These are phyloP conservation scores for Heliconius himera DNA, from an alignment of 1,140 invertebrate species.

Conservation along the genomic window DNA sequence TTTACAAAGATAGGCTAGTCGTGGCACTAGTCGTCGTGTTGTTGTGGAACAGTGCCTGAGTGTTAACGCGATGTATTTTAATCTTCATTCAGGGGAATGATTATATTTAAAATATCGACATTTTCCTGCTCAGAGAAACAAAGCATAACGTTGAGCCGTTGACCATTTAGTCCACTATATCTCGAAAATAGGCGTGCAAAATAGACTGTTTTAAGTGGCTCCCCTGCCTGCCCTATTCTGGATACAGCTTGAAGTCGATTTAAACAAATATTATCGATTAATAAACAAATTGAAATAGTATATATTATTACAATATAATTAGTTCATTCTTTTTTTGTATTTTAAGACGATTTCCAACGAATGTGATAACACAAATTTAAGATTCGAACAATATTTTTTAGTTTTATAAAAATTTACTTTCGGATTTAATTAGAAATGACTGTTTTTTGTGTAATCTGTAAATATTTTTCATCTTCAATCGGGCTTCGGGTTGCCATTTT, in stretches of 20 bases:
- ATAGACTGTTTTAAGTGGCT: too few species aligned
- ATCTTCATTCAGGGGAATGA: too few species aligned
- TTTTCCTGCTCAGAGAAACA: too few species aligned
- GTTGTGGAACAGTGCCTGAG: too few species aligned
- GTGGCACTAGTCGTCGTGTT: too few species aligned
- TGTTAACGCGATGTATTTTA: too few species aligned
- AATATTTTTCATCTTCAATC: slow-evolving; percentile 47
- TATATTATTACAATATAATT: slow-evolving; percentile 3
- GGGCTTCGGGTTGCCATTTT: slow-evolving; percentile 62
- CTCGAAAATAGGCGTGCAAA: too few species aligned
- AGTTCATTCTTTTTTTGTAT: slow-evolving; percentile 28
- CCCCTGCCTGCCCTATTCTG: too few species aligned
- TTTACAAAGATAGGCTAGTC: too few species aligned
- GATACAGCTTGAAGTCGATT: not conserved
- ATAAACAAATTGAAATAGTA: not conserved
- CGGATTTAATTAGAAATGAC: slow-evolving; percentile 13
- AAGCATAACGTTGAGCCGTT: too few species aligned
- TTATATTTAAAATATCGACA: too few species aligned
- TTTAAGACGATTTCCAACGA: slow-evolving; percentile 43
- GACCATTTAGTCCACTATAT: too few species aligned
- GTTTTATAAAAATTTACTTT: slow-evolving; percentile 26
- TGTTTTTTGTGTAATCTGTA: slow-evolving; percentile 31
- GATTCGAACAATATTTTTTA: slow-evolving; percentile 44
- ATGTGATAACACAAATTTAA: slow-evolving; percentile 46
- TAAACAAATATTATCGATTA: not conserved